Base-by-base conservation (phyloP, 2,113 vertebrate genomes). In the Aythya baeri region DNA sequence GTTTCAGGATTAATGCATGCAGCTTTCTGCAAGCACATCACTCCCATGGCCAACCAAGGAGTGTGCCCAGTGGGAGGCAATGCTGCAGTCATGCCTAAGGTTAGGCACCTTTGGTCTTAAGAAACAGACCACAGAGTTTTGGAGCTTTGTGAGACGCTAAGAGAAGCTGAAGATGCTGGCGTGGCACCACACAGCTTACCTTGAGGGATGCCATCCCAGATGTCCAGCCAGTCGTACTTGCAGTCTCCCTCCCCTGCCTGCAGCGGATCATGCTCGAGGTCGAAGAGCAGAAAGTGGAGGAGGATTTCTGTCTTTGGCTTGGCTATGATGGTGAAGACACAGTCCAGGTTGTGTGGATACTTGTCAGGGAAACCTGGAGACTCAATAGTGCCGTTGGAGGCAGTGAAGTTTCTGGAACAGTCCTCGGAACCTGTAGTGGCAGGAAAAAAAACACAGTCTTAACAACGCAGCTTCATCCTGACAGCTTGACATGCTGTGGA, bases 221-320 rank as follows among this genome's bases (percentile, higher is more conserved):
- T 99, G 94, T 99, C 99, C 94, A 99, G 98, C 99, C 99, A 99
- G 92, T 99, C 99, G 1, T 99, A 99, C 91, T 99, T 99, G 98
- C 99, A 99, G 95, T 99, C 99, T 36, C 98, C 98, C 68, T 99
- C 99, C 8, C 98, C 98, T 0, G 98, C 97, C 62, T 99, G 99
- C 95, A 99, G 96, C 18, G 99, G 99, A 96, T 99, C 99, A 0
- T 99, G 99, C 97, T 99, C 99, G 14, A 99, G 98, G 98, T 99
- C 99, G 8, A 99, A 99, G 95, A 98, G 99, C 94, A 99, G 94
- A 92, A 99, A 99, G 94, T 98, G 98, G 94, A 99, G 98, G 83
- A 99, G 98, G 86, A 99, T 99, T 76, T 99, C 99, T 98, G 99
- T 99, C 97, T 98, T 99, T 94, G 99, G 98, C 21, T 99, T 99